Conservation (phyloP, 2,888 invertebrate species). For the Diploptera punctata region DNA sequence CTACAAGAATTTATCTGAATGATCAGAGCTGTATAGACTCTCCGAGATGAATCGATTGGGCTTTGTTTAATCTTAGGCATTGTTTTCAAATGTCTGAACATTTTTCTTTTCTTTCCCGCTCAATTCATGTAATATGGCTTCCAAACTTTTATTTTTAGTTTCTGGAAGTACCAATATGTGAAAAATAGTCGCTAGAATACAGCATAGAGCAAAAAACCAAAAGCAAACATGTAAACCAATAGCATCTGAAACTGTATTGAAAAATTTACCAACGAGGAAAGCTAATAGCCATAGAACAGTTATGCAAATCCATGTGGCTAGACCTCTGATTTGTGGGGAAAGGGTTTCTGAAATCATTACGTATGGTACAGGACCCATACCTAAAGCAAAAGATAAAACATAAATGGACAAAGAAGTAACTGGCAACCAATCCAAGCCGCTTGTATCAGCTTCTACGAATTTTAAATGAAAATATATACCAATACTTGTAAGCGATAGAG, state of each 20-base stretch:
- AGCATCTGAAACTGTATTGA: conserved; percentile 52
- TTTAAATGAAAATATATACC: conserved; percentile 50
- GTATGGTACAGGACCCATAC: conserved; percentile 34
- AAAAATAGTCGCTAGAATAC: conserved; percentile 51
- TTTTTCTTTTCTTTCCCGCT: too few relatives aligned
- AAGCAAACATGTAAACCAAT: conserved; percentile 55
- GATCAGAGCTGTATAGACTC: too few relatives aligned
- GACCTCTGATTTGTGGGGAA: conserved; percentile 34
- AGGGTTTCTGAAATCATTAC: conserved; percentile 39
- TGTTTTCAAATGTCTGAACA: too few relatives aligned
- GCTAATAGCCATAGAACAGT: conserved; percentile 51
- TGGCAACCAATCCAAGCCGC: conserved; percentile 32
- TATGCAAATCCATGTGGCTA: conserved; percentile 28
- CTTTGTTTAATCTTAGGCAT: too few relatives aligned
- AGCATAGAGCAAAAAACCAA: conserved; percentile 54
- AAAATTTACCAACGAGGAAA: conserved; percentile 54
- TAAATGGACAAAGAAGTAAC: conserved; percentile 29
- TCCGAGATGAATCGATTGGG: too few relatives aligned
- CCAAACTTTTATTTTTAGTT: conserved; percentile 55
- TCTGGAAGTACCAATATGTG: conserved; percentile 56
- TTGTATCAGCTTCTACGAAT: conserved; percentile 39
- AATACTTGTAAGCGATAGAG: conserved; percentile 48
- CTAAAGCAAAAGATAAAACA: conserved; percentile 34
- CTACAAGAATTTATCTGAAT: too few relatives aligned
- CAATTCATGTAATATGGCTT: conserved; percentile 53